phyloP scores from a whole-genome alignment of 2,113 vertebrate genomes.

The Anarrhichthys ocellatus region DNA sequence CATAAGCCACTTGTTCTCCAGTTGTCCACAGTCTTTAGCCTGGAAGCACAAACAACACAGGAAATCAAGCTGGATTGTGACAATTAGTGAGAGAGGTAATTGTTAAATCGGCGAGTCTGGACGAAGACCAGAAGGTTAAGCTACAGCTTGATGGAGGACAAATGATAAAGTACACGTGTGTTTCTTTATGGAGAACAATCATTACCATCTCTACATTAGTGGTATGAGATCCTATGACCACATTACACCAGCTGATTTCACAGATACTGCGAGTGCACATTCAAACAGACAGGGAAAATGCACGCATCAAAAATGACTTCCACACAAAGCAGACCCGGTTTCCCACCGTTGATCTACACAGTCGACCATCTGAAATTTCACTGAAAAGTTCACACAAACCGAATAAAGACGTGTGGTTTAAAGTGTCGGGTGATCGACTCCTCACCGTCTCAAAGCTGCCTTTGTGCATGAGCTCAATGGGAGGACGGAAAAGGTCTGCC shows the following conservation, averaged over 20 bases:
- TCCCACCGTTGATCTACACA: constrained; percentile 16
- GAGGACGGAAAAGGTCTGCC: constrained; percentile 97
- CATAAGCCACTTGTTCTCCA: constrained; percentile 99
- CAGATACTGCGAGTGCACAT: not conserved
- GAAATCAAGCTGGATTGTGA: not conserved
- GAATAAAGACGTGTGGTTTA: constrained; percentile 31
- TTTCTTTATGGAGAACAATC: not conserved
- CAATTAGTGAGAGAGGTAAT: not conserved
- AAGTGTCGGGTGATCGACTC: constrained; percentile 44
- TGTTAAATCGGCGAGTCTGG: not conserved
- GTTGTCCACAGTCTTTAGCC: constrained; percentile 98
- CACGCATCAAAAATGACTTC: not conserved
- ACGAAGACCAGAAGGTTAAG: not conserved
- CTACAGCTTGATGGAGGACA: not conserved
- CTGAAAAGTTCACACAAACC: constrained; percentile 42
- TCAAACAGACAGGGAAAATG: not conserved
- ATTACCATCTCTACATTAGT: not conserved
- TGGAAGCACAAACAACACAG: constrained; percentile 56
- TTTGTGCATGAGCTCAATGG: constrained; percentile 99
- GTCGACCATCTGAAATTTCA: constrained; percentile 42
- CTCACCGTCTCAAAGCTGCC: constrained; percentile 99
- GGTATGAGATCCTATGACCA: not conserved
- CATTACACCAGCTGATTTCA: not conserved
- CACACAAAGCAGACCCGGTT: not conserved
- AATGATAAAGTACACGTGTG: not conserved